Conservation (phyloP, 1,140 invertebrate genomes). For the Pseudomyrmex cubaensis region DNA sequence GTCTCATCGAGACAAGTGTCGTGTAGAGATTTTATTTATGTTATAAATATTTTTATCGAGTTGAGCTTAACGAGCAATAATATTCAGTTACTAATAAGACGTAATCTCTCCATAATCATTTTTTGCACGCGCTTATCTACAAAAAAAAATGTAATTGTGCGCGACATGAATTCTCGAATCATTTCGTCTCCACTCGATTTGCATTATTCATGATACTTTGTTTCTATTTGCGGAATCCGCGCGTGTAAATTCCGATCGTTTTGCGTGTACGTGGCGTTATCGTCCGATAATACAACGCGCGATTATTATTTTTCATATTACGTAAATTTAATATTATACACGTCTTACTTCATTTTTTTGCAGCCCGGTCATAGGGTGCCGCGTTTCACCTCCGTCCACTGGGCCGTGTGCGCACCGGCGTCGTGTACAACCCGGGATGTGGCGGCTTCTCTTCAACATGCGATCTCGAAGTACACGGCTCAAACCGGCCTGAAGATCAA, state of each 20-base stretch:
- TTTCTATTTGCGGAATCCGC: no score
- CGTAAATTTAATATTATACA: background rate
- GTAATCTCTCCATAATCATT: no score
- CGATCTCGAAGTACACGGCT: constrained; percentile 81
- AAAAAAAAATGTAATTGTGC: no score
- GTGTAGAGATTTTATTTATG: background rate
- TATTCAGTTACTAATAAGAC: no score
- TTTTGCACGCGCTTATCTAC: no score
- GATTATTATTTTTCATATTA: no score
- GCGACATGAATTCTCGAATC: no score
- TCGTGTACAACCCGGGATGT: constrained; percentile 86
- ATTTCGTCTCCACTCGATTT: no score
- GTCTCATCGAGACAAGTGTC: background rate
- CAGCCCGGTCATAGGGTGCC: constrained; percentile 89
- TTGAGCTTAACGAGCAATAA: background rate
- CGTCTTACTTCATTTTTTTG: constrained; percentile 47
- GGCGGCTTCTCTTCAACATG: constrained; percentile 85
- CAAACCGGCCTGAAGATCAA: constrained; percentile 85
- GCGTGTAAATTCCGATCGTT: no score
- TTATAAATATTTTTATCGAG: constrained; percentile 13
- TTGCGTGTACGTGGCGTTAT: no score
- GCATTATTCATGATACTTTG: no score
- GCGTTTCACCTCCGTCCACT: constrained; percentile 87
- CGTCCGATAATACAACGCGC: no score
- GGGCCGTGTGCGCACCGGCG: constrained; percentile 88